These are phyloP conservation scores for Scopus umbretta DNA, from an alignment of 2,113 vertebrate genomes.

Conservation along the genomic window DNA sequence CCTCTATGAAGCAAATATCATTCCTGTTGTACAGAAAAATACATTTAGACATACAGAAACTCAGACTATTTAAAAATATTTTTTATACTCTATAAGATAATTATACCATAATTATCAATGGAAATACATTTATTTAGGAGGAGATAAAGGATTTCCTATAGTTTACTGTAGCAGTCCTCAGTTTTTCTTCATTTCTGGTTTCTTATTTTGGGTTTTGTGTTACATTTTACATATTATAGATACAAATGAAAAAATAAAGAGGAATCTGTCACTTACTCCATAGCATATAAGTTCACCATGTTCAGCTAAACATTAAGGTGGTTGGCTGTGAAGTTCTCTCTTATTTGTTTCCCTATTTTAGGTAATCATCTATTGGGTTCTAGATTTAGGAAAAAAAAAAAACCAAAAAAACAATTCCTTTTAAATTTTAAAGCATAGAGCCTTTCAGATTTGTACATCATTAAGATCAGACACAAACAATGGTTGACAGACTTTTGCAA, in stretches of 20 bases:
- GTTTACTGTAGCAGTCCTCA: background rate
- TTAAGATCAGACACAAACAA: background rate
- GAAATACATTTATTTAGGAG: background rate
- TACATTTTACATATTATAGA: background rate
- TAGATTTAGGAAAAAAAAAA: background rate
- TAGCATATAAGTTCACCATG: background rate
- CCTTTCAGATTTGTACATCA: background rate
- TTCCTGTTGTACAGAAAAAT: background rate
- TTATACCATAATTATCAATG: background rate
- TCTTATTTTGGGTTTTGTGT: background rate
- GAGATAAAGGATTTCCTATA: background rate
- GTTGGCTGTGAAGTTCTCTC: background rate
- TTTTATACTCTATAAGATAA: background rate
- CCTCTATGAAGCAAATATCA: background rate
- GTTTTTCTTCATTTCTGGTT: background rate
- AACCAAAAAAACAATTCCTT: no score
- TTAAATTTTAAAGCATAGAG: background rate
- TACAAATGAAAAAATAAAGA: background rate
- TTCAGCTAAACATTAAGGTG: background rate
- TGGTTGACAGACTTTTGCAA: background rate
- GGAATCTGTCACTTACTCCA: background rate
- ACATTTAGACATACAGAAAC: background rate
- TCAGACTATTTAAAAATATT: background rate
- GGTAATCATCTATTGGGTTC: background rate
- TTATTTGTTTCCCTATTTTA: background rate